Conservation (phyloP, 2,797 vertebrate genomes). For the Hypotaenidia philippensis region DNA sequence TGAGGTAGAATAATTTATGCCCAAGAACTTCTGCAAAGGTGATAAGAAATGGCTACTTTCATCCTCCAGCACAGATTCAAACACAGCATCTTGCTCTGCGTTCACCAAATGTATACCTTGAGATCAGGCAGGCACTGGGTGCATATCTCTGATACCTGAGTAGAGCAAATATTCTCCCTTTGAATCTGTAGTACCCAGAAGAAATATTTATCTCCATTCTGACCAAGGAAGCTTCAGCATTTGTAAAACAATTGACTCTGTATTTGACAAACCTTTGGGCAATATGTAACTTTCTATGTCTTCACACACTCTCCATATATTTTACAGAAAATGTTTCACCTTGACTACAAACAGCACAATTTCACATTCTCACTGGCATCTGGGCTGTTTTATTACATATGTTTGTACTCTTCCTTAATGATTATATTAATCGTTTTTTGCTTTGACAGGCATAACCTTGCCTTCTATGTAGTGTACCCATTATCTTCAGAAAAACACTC, state of each 20-base stretch:
- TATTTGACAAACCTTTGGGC: background rate
- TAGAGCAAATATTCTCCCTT: background rate
- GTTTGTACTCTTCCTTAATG: background rate
- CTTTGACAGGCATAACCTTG: background rate
- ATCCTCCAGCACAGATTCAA: background rate
- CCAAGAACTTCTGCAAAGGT: background rate
- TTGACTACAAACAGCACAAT: background rate
- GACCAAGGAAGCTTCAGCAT: background rate
- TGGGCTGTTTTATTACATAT: background rate
- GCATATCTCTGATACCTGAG: background rate
- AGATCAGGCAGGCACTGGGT: fast-evolving
- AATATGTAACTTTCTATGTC: background rate
- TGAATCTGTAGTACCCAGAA: background rate
- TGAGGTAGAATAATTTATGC: slow-evolving; percentile 18
- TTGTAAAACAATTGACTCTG: background rate
- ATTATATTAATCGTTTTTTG: background rate
- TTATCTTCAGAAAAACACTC: background rate
- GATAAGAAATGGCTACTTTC: background rate
- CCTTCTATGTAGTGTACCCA: background rate
- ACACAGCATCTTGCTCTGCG: background rate
- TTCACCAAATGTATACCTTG: background rate
- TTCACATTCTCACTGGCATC: background rate
- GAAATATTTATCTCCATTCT: background rate
- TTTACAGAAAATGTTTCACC: background rate
- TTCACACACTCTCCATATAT: background rate